Evolutionary conservation across 2,797 vertebrate species (phyloP).

Genomic region (Sphenopsis melanotis): DNA sequence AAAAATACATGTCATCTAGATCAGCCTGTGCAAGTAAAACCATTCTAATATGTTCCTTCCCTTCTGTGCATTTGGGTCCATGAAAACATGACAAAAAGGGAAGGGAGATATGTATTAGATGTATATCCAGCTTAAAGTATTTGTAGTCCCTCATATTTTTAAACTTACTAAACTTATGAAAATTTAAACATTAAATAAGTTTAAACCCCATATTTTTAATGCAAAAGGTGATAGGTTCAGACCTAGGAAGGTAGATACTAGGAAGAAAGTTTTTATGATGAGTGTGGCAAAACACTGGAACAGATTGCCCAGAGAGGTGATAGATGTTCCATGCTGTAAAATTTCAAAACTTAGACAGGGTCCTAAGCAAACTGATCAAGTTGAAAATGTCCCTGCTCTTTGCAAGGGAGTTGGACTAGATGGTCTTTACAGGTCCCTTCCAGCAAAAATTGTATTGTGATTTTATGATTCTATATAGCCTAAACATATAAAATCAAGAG

Average conservation of each 20-base stretch:
- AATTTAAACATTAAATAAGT: background rate
- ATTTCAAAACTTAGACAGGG: rapidly evolving
- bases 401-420: background rate
- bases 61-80: rapidly evolving
- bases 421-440: background rate
- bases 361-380: background rate
- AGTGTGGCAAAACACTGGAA: too few relatives aligned
- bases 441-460: background rate
- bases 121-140: background rate
- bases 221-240: background rate
- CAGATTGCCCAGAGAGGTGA: rapidly evolving
- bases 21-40: background rate
- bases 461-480: background rate
- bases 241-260: too few relatives aligned
- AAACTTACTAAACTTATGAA: background rate
- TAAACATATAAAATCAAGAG: background rate
- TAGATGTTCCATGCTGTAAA: background rate
- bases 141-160: background rate
- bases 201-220: background rate
- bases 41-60: background rate
- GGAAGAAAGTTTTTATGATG: background rate
- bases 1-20: background rate
- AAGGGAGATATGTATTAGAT: background rate
- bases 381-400: background rate
- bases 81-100: background rate